Percentiles rank a stretch among this genome's conserved stretches.
Evolutionary conservation across 2,113 vertebrate genomes (phyloP).

Genomic region (Aphyosemion australe): DNA sequence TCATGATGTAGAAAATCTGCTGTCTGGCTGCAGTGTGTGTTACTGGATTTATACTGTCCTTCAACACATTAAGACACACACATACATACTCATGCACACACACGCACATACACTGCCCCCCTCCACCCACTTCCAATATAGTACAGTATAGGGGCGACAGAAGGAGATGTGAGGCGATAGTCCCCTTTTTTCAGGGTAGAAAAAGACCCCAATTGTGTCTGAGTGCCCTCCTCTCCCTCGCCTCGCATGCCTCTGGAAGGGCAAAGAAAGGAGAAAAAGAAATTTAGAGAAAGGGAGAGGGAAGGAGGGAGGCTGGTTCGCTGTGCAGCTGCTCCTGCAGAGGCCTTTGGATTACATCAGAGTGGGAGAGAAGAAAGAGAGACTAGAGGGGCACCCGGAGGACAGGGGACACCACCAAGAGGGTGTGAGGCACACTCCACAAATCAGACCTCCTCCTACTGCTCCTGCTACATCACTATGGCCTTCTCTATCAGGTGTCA

Average conservation of each 20-base stretch:
- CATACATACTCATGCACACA: conserved; percentile 19
- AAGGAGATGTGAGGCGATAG: conserved; percentile 87
- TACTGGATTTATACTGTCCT: conserved; percentile 46
- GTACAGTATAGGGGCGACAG: conserved; percentile 79
- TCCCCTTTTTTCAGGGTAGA: conserved; percentile 83
- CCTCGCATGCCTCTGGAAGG: conserved; percentile 81
- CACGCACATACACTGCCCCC: conserved; percentile 39
- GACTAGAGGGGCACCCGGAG: conserved; percentile 49
- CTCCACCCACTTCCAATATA: conserved; percentile 75
- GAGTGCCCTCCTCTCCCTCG: conserved; percentile 81
- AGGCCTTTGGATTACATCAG: conserved; percentile 92
- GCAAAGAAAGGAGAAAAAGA: conserved; percentile 75
- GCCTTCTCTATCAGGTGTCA: conserved; percentile 57
- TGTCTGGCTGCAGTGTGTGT: conserved; percentile 48
- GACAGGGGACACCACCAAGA: conserved; percentile 63
- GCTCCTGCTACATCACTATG: conserved; percentile 37
- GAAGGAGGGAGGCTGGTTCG: conserved; percentile 81
- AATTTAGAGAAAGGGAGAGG: conserved; percentile 73
- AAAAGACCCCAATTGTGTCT: conserved; percentile 90
- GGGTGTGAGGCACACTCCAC: conserved; percentile 83
- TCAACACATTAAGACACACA: conserved; percentile 43
- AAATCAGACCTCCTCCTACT: conserved; percentile 71
- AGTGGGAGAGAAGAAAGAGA: conserved; percentile 79
- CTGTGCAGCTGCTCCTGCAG: conserved; percentile 91
- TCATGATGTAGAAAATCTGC: neutral